Percentiles rank a stretch among this genome's conserved stretches.
Conservation (phyloP, 2,797 vertebrate genomes). For the Chiroxiphia lanceolata region DNA sequence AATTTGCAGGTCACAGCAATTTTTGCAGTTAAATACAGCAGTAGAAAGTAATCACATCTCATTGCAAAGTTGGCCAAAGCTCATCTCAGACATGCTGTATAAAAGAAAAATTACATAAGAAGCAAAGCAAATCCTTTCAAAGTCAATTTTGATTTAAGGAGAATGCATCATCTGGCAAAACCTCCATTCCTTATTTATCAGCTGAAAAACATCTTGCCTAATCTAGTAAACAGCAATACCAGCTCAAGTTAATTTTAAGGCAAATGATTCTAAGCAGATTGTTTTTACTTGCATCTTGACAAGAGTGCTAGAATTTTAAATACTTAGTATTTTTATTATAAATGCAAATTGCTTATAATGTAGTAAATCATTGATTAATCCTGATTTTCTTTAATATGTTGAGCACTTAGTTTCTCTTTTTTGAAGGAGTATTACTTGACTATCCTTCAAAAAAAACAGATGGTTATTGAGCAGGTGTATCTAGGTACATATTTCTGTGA, state of each 20-base stretch:
- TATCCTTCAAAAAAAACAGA: neutral
- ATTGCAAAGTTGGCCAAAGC: neutral
- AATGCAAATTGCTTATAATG: neutral
- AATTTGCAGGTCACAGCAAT: neutral
- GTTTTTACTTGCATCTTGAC: neutral
- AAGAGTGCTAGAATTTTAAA: neutral
- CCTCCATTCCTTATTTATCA: neutral
- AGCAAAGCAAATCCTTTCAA: neutral
- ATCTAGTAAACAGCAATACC: neutral
- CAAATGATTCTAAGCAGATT: neutral
- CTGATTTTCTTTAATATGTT: neutral
- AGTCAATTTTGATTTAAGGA: neutral
- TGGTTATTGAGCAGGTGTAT: neutral
- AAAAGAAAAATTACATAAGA: neutral
- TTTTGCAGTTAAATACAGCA: neutral
- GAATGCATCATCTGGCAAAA: neutral
- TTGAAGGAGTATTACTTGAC: neutral
- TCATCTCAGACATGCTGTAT: neutral
- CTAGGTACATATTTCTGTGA: neutral
- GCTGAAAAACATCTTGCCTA: conserved; percentile 1
- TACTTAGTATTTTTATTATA: neutral
- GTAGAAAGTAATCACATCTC: neutral
- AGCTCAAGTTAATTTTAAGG: neutral
- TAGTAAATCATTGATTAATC: neutral
- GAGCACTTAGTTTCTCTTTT: neutral